Conservation (phyloP, 2,113 vertebrate species). For the Petaurus breviceps region DNA sequence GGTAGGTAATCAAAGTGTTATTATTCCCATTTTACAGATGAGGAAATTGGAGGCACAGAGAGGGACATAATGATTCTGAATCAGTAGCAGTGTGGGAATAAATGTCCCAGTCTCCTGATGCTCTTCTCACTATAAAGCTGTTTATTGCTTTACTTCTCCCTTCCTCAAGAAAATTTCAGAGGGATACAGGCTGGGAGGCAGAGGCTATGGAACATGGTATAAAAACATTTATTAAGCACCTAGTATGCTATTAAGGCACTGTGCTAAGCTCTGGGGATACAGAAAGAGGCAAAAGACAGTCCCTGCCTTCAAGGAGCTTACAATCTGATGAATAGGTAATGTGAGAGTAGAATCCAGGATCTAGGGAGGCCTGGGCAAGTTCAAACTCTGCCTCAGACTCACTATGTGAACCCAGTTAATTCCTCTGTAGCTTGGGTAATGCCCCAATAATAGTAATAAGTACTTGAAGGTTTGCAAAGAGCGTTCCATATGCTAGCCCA, state of each 20-base stretch:
- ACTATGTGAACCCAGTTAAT: background rate
- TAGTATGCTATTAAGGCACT: background rate
- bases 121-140: background rate
- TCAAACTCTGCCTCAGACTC: background rate
- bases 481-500: background rate
- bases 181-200: background rate
- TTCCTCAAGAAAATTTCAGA: background rate
- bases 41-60: background rate
- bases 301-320: background rate
- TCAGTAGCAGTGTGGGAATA: background rate
- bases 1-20: background rate
- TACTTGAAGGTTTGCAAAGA: background rate
- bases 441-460: background rate
- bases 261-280: background rate
- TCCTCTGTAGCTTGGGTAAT: background rate
- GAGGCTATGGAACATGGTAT: background rate
- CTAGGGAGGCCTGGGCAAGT: background rate
- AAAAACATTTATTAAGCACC: background rate
- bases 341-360: background rate
- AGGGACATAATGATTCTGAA: background rate
- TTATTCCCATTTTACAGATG: background rate
- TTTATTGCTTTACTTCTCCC: background rate
- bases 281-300: background rate
- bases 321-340: background rate
- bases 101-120: background rate